These are phyloP conservation scores for Dysdera silvatica DNA, from an alignment of 1,140 invertebrate genomes.

Conservation along the genomic window DNA sequence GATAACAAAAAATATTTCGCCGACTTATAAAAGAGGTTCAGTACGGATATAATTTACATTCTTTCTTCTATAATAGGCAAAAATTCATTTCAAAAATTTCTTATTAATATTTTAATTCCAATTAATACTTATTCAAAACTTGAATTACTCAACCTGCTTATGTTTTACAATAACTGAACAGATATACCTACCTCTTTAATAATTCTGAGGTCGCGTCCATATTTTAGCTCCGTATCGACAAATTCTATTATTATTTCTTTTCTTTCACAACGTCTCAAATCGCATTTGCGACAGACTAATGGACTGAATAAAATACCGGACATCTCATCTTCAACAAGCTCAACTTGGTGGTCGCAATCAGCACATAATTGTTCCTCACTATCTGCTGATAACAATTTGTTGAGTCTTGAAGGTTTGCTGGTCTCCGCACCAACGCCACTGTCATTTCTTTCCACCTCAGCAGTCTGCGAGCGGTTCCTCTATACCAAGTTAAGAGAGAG, in stretches of 20 bases:
- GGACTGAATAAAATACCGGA: constrained; percentile 23
- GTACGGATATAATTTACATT: too few relatives aligned
- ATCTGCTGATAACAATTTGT: constrained; percentile 24
- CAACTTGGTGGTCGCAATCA: constrained; percentile 65
- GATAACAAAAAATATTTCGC: too few relatives aligned
- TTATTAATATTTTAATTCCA: too few relatives aligned
- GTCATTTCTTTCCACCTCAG: constrained; percentile 74
- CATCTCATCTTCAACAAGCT: constrained; percentile 38
- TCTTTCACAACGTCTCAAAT: constrained; percentile 73
- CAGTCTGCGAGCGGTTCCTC: constrained; percentile 41
- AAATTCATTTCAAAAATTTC: too few relatives aligned
- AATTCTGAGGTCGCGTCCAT: constrained; percentile 20
- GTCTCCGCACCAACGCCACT: constrained; percentile 88
- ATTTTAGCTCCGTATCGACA: constrained; percentile 82
- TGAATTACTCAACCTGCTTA: too few relatives aligned
- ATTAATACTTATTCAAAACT: too few relatives aligned
- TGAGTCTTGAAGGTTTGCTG: constrained; percentile 58
- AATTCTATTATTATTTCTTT: constrained; percentile 93
- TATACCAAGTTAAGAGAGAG: too few relatives aligned
- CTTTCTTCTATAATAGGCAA: too few relatives aligned
- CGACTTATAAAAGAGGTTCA: too few relatives aligned
- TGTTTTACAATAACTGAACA: too few relatives aligned
- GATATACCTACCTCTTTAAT: constrained; percentile 47
- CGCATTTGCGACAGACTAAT: constrained; percentile 71
- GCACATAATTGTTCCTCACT: constrained; percentile 49